phyloP scores from a whole-genome alignment of 2,113 vertebrate species.

The Psammodynastes pulverulentus region DNA sequence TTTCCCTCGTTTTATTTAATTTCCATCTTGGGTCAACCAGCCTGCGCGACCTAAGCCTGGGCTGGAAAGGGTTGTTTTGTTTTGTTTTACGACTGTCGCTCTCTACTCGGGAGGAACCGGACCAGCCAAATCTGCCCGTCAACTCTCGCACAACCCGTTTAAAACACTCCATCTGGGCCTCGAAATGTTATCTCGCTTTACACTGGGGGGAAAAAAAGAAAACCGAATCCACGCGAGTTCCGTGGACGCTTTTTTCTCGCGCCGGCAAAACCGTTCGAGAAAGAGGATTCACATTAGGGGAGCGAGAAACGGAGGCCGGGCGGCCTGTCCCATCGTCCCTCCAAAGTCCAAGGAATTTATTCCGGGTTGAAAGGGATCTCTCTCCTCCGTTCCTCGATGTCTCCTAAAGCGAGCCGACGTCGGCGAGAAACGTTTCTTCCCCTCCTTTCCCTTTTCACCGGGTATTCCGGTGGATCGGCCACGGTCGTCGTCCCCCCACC shows the following conservation, averaged over 20 bases:
- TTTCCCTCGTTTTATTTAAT: background rate
- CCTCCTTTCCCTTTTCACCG: background rate
- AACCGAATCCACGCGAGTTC: background rate
- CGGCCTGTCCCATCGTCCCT: no score
- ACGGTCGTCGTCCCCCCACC: fast-evolving
- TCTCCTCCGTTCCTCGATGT: background rate
- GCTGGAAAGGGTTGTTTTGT: background rate
- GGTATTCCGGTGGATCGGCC: background rate
- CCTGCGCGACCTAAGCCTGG: background rate
- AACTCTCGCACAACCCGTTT: background rate
- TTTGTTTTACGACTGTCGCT: background rate
- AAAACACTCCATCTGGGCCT: background rate
- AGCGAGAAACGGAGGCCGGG: fast-evolving
- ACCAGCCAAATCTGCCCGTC: no score
- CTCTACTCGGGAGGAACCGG: background rate
- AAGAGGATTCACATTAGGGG: background rate
- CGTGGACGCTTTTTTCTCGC: background rate
- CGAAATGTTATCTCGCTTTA: background rate
- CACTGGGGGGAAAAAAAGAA: background rate
- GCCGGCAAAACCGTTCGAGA: background rate
- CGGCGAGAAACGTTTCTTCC: background rate
- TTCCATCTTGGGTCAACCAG: background rate
- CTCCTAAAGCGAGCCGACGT: no score
- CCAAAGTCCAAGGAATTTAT: background rate
- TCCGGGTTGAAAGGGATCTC: background rate